These are phyloP conservation scores for Eurois occulta DNA, from an alignment of 2,888 invertebrate genomes.

Conservation along the genomic window DNA sequence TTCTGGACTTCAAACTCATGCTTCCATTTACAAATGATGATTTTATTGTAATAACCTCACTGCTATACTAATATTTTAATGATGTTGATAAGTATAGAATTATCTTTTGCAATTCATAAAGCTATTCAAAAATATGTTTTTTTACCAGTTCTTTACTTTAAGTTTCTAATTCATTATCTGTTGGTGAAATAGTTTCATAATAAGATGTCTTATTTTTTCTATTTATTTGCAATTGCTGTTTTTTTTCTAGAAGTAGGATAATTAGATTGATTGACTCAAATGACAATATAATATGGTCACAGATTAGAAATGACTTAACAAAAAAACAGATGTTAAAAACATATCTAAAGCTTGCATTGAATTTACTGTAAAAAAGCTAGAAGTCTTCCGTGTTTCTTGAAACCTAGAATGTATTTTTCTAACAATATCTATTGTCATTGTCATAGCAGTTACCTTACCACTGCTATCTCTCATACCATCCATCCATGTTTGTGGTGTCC, in stretches of 20 bases:
- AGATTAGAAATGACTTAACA: neutral
- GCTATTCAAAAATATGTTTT: neutral
- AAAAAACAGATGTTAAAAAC: neutral
- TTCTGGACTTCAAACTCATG: neutral
- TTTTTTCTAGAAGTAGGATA: neutral
- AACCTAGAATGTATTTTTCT: neutral
- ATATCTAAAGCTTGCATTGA: neutral
- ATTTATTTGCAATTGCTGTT: neutral
- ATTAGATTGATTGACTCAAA: conserved; percentile 1
- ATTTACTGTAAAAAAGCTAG: neutral
- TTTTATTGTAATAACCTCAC: conserved; percentile 3
- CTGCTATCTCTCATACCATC: neutral
- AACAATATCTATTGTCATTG: neutral
- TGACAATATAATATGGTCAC: neutral
- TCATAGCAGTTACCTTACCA: neutral
- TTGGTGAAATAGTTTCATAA: neutral
- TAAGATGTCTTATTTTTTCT: neutral
- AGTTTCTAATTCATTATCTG: neutral
- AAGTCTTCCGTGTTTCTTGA: neutral
- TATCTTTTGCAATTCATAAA: neutral
- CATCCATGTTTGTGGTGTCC: neutral
- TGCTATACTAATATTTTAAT: neutral
- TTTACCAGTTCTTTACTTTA: neutral
- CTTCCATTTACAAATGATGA: conserved; percentile 8
- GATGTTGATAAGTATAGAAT: neutral